Conservation (phyloP, 2,113 vertebrate species). For the Aphelocoma coerulescens region DNA sequence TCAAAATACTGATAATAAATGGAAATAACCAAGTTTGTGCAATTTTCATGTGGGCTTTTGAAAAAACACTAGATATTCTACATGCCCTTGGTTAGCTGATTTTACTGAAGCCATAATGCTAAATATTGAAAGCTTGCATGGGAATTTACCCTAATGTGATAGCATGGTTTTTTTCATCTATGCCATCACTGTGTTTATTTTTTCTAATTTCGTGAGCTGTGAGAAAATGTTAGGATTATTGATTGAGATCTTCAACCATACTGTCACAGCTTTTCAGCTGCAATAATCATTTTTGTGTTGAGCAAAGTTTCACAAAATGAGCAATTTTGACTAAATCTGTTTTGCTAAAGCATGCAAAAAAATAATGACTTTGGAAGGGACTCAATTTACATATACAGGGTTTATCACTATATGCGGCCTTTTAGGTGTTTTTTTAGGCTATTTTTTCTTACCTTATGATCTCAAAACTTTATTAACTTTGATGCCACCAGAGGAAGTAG, state of each 20-base stretch:
- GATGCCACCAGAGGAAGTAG: neutral
- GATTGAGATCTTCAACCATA: neutral
- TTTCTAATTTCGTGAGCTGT: neutral
- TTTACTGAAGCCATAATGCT: neutral
- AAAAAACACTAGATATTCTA: neutral
- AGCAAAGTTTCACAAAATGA: neutral
- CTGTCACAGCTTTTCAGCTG: neutral
- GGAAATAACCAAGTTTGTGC: neutral
- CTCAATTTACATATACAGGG: neutral
- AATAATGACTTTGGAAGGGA: neutral
- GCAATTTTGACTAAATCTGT: neutral
- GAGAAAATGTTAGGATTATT: neutral
- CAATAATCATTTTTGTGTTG: neutral
- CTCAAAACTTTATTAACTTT: neutral
- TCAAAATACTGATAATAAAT: neutral
- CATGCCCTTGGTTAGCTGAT: neutral
- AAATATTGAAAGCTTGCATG: neutral
- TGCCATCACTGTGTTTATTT: neutral
- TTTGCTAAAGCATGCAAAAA: neutral
- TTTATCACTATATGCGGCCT: neutral
- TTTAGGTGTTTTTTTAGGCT: constrained; percentile 23
- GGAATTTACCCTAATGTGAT: neutral
- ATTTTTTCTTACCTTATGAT: neutral
- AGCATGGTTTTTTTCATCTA: neutral
- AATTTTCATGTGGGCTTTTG: neutral